A percentile compares a stretch with the other conserved stretches of the same genome.
Evolutionary conservation across 1,140 invertebrate species (phyloP).

Genomic region (Zophobas morio): DNA sequence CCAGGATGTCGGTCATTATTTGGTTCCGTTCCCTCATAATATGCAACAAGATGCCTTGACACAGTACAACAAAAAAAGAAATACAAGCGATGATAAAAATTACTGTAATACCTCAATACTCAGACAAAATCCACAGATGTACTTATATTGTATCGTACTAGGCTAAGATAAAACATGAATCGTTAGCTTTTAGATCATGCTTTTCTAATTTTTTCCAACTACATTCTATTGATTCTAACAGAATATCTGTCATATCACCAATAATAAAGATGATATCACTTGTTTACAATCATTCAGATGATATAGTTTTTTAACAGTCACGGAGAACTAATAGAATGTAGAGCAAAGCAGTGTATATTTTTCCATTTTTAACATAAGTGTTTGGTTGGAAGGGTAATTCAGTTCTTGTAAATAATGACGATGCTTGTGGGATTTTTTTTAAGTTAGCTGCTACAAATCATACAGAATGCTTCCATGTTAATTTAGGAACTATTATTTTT

Average conservation of each 20-base stretch:
- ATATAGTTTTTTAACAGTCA: constrained; percentile 32
- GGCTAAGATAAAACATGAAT: constrained; percentile 60
- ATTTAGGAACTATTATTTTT: constrained; percentile 63
- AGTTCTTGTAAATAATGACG: constrained; percentile 57
- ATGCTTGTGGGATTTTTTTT: constrained; percentile 62
- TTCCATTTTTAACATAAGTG: constrained; percentile 50
- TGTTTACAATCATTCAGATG: constrained; percentile 35
- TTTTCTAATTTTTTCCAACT: constrained; percentile 46
- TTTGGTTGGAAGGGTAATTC: constrained; percentile 58
- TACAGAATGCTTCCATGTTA: constrained; percentile 64
- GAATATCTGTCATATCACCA: constrained; percentile 9
- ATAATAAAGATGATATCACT: constrained; percentile 25
- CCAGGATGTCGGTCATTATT: constrained; percentile 56
- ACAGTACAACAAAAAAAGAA: constrained; percentile 67
- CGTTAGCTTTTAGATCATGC: constrained; percentile 61
- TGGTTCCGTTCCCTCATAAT: constrained; percentile 60
- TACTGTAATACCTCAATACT: constrained; percentile 68
- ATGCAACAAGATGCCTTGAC: constrained; percentile 68
- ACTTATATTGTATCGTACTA: constrained; percentile 68
- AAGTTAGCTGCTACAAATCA: constrained; percentile 60
- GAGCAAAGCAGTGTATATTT: constrained; percentile 53
- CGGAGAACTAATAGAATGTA: constrained; percentile 29
- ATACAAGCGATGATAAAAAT: constrained; percentile 64
- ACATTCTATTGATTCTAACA: constrained; percentile 42
- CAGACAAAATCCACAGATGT: constrained; percentile 68